phyloP scores from a whole-genome alignment of 2,888 invertebrate genomes.

The Orchesella flavescens region DNA sequence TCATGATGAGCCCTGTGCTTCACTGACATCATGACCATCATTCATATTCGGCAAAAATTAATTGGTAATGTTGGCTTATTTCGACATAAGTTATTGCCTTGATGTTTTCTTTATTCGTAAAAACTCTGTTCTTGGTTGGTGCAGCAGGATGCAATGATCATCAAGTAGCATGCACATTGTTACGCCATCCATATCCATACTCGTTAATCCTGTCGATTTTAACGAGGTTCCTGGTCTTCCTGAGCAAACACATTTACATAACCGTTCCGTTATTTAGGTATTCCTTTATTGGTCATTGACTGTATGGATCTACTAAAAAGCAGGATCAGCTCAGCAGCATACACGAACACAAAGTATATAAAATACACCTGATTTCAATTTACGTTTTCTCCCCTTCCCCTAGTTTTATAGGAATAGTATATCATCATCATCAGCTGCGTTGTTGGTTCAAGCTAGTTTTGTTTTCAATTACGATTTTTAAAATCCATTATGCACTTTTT shows the following conservation, averaged over 20 bases:
- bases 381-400: neutral
- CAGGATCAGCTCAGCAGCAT: neutral
- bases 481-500: neutral
- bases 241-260: conserved; percentile 33
- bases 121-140: neutral
- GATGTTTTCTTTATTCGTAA: conserved; percentile 7
- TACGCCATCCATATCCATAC: neutral
- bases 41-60: conserved; percentile 41
- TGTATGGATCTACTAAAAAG: neutral
- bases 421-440: conserved; percentile 14
- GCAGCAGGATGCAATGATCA: neutral
- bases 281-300: conserved; percentile 52
- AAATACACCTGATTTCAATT: conserved; percentile 13
- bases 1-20: neutral
- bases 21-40: conserved; percentile 25
- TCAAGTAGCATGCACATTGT: neutral
- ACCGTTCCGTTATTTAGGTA: conserved; percentile 38
- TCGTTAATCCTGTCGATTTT: conserved; percentile 44
- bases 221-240: conserved; percentile 31
- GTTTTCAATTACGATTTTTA: neutral
- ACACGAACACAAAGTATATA: too few relatives aligned
- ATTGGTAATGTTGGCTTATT: conserved; percentile 5
- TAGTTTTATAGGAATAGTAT: conserved; percentile 4
- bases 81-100: conserved; percentile 23
- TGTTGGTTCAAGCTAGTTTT: neutral